These are phyloP conservation scores for Colletes gigas DNA, from an alignment of 1,140 invertebrate genomes.

Conservation along the genomic window DNA sequence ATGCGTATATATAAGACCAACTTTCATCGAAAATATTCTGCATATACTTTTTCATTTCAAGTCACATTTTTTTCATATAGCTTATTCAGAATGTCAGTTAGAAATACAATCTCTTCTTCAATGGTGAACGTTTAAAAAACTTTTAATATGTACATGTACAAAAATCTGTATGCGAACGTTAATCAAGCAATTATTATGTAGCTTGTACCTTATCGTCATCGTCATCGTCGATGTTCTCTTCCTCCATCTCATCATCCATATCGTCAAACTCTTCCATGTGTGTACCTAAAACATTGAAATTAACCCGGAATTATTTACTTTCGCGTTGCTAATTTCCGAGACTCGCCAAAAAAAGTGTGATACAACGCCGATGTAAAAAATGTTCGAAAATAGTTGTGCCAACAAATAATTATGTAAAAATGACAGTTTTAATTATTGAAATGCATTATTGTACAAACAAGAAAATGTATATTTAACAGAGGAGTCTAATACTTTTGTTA, in stretches of 20 bases:
- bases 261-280: conserved; percentile 88
- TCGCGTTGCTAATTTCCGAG: neutral
- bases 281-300: conserved; percentile 75
- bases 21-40: conserved; percentile 43
- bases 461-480: no score
- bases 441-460: no score
- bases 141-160: conserved; percentile 35
- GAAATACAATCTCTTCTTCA: conserved; percentile 30
- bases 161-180: neutral
- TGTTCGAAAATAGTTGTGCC: no score
- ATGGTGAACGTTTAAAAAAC: neutral
- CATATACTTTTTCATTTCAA: conserved; percentile 11
- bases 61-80: conserved; percentile 5
- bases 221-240: conserved; percentile 88
- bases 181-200: neutral
- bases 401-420: no score
- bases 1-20: neutral
- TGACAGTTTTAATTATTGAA: no score
- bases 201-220: conserved; percentile 84
- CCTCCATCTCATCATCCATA: conserved; percentile 89
- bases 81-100: conserved; percentile 40
- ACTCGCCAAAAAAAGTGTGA: neutral
- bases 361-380: neutral
- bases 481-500: no score
- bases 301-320: neutral